Evolutionary conservation across 64 coral and sea anemone species (phyloP).

Genomic region (Orbicella faveolata): DNA sequence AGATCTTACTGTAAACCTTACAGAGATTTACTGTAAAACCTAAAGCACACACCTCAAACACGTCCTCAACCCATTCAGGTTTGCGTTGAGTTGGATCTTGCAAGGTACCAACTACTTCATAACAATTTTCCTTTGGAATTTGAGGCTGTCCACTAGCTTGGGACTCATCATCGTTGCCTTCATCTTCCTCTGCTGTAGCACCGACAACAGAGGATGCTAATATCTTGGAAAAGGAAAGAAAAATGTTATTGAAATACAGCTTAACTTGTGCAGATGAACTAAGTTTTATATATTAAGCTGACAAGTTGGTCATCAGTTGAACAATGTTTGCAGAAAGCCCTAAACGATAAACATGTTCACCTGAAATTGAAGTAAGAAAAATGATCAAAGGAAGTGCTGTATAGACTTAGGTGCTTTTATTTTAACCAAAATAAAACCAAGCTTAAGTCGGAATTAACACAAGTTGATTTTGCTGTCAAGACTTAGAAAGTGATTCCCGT

Average conservation of each 20-base stretch:
- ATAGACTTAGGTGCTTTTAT: not conserved
- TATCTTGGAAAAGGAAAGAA: constrained; percentile 26
- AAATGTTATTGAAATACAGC: not conserved
- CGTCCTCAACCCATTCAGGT: constrained; percentile 82
- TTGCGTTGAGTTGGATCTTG: constrained; percentile 75
- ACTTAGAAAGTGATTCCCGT: not conserved
- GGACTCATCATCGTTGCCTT: constrained; percentile 85
- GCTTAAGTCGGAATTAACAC: too few species aligned
- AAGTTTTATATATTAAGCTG: too few species aligned
- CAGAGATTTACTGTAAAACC: not conserved
- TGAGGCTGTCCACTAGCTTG: constrained; percentile 65
- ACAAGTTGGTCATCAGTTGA: too few species aligned
- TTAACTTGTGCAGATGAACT: not conserved
- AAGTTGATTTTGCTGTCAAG: too few species aligned
- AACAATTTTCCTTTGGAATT: constrained; percentile 85
- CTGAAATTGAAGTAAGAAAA: not conserved
- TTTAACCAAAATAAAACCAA: not conserved
- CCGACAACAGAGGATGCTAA: constrained; percentile 81
- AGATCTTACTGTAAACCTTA: too few species aligned
- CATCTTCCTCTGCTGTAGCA: constrained; percentile 89
- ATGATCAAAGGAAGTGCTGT: not conserved
- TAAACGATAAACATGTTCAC: too few species aligned
- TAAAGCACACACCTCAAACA: constrained; percentile 69
- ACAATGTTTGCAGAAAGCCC: too few species aligned
- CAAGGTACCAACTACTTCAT: constrained; percentile 86